Evolutionary conservation across 2,888 invertebrate species (phyloP).

Genomic region (Strigamia crassipes): DNA sequence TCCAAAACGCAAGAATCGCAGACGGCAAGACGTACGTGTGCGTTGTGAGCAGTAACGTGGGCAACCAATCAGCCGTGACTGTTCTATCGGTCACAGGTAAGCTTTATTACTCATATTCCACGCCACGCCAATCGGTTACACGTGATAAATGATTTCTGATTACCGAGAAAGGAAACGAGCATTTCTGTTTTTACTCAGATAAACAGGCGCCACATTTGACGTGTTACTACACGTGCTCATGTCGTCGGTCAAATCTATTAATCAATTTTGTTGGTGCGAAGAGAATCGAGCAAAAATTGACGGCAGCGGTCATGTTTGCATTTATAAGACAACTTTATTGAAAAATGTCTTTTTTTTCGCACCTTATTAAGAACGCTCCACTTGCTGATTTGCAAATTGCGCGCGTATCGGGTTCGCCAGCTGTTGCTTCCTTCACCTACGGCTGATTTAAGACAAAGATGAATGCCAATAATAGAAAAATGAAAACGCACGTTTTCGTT

Average conservation of each 20-base stretch:
- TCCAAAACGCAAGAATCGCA: constrained; percentile 50
- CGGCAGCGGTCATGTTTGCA: not conserved
- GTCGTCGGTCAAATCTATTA: not conserved
- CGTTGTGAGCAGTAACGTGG: constrained; percentile 53
- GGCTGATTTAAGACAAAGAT: not conserved
- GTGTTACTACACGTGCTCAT: not conserved
- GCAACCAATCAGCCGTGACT: constrained; percentile 52
- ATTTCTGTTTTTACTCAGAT: not conserved
- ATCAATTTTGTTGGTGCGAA: not conserved
- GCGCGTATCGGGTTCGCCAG: not conserved
- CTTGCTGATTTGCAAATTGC: not conserved
- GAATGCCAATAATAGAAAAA: not conserved
- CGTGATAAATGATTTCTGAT: not conserved
- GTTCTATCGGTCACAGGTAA: constrained; percentile 53
- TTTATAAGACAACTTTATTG: not conserved
- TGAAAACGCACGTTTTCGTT: too few relatives aligned
- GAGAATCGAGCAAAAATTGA: not conserved
- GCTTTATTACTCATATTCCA: not conserved
- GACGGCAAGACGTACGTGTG: constrained; percentile 52
- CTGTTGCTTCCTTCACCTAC: not conserved
- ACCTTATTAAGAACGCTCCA: constrained; percentile 1
- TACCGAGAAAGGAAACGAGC: not conserved
- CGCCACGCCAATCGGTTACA: not conserved
- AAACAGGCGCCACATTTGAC: not conserved
- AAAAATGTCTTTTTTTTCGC: not conserved